Evolutionary conservation across 2,797 vertebrate genomes (phyloP).

Genomic region (Choloepus didactylus): DNA sequence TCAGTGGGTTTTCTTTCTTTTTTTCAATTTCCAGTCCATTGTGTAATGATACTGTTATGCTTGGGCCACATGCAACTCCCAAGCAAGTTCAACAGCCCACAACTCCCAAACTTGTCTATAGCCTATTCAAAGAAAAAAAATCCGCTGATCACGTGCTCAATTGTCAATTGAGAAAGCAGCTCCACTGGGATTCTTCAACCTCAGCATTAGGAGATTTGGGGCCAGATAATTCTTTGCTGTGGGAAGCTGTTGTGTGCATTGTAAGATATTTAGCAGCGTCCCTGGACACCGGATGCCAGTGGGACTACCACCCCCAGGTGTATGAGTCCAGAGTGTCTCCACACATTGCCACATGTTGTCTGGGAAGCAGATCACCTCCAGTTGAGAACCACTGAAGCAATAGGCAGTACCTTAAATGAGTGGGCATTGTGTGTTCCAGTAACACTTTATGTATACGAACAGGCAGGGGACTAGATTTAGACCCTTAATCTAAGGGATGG

Average conservation of each 20-base stretch:
- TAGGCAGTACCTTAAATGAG: not conserved
- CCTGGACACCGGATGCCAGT: not conserved
- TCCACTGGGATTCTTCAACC: not conserved
- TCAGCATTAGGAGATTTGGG: not conserved
- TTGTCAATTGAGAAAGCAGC: not conserved
- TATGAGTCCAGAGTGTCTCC: not conserved
- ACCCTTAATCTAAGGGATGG: not conserved
- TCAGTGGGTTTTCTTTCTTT: not conserved
- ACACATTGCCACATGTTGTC: not conserved
- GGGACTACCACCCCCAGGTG: not conserved
- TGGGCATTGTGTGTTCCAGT: not conserved
- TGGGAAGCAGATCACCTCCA: not conserved
- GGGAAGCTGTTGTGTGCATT: not conserved
- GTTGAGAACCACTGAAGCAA: not conserved
- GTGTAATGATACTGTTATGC: not conserved
- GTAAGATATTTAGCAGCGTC: not conserved
- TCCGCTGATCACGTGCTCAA: not conserved
- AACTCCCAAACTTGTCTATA: not conserved
- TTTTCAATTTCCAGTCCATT: not conserved
- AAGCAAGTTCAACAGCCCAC: not conserved
- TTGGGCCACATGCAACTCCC: not conserved
- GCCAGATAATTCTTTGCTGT: not conserved
- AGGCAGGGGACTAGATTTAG: not conserved
- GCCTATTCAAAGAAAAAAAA: not conserved
- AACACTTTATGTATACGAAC: constrained; percentile 31